Percentiles rank a stretch among this genome's conserved stretches.
These are phyloP conservation scores for Hydrotaea diabolus DNA, from an alignment of 2,888 invertebrate species.

Conservation along the genomic window DNA sequence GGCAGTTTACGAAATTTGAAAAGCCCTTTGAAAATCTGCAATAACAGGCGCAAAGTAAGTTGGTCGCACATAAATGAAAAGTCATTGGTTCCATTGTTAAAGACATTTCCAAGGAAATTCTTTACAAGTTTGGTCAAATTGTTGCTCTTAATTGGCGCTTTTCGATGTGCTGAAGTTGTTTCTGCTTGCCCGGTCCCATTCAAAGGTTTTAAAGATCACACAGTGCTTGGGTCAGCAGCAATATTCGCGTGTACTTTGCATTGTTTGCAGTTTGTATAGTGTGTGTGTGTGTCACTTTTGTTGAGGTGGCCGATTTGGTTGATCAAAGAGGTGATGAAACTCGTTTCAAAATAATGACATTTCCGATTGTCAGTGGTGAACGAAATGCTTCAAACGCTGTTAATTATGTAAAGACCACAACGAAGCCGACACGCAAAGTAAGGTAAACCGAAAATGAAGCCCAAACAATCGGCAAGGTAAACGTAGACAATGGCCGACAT, in stretches of 20 bases:
- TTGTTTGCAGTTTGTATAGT: background rate
- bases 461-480: background rate
- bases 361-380: conserved; percentile 38
- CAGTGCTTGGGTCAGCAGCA: background rate
- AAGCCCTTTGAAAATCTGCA: too few relatives aligned
- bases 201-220: background rate
- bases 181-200: too few relatives aligned
- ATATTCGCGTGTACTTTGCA: background rate
- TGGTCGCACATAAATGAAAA: too few relatives aligned
- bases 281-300: background rate
- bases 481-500: background rate
- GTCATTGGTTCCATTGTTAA: too few relatives aligned
- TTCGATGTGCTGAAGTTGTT: too few relatives aligned
- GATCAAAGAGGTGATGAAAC: conserved; percentile 59
- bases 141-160: too few relatives aligned
- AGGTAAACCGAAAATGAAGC: background rate
- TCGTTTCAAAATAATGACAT: conserved; percentile 50
- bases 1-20: too few relatives aligned
- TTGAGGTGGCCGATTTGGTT: conserved; percentile 31
- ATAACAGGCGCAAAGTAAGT: too few relatives aligned
- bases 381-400: background rate
- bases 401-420: background rate
- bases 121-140: background rate
- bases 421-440: background rate
- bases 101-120: background rate